Conservation (phyloP, 2,113 vertebrate species). For the Phocoena phocoena region DNA sequence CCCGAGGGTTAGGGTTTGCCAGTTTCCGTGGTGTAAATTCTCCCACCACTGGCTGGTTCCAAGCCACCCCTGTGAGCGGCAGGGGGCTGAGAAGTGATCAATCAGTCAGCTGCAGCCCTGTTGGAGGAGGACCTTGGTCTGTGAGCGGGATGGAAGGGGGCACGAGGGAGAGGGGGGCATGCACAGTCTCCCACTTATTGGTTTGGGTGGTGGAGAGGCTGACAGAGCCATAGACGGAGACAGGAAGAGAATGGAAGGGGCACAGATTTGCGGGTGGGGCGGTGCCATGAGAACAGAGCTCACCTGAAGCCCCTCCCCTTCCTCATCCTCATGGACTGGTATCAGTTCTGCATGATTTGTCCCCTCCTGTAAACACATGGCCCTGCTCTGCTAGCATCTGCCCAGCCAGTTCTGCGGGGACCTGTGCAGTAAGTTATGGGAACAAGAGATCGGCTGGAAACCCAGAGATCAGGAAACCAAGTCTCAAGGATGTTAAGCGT, state of each 20-base stretch:
- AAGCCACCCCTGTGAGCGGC: accelerated
- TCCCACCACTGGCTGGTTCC: accelerated
- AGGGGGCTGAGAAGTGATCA: accelerated
- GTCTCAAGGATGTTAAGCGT: accelerated
- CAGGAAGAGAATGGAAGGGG: accelerated
- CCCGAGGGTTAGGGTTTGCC: not conserved
- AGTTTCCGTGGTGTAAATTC: accelerated
- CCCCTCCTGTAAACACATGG: accelerated
- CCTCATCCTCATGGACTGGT: accelerated
- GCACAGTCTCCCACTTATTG: not conserved
- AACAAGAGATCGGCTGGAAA: not conserved
- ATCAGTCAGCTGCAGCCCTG: not conserved
- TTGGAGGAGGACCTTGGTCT: not conserved
- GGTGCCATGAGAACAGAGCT: accelerated
- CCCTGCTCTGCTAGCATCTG: accelerated
- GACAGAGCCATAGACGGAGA: not conserved
- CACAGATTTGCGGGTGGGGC: not conserved
- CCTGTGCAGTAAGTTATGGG: not conserved
- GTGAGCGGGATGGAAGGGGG: accelerated
- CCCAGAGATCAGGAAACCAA: accelerated
- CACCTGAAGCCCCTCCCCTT: not conserved
- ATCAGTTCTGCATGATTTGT: accelerated
- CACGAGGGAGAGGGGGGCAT: not conserved
- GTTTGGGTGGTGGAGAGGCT: not conserved
- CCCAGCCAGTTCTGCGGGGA: accelerated